Conservation (phyloP, 2,113 vertebrate genomes). For the Toxotes chatareus region DNA sequence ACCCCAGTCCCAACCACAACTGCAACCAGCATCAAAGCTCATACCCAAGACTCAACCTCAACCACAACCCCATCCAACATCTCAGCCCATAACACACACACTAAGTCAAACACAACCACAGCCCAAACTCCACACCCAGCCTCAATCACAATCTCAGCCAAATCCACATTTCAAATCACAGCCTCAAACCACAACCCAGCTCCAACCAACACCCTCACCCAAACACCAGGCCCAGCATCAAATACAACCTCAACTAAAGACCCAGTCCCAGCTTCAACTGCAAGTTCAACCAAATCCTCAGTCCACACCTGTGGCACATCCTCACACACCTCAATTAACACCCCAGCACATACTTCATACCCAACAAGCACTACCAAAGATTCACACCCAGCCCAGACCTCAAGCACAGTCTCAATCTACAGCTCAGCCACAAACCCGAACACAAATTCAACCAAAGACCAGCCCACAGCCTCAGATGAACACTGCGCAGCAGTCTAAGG, state of each 20-base stretch:
- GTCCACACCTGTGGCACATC: not conserved
- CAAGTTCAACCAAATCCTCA: constrained; percentile 21
- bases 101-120: constrained; percentile 8
- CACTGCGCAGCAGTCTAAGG: not conserved
- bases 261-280: constrained; percentile 3
- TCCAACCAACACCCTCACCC: constrained; percentile 12
- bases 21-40: not conserved
- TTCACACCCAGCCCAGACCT: not conserved
- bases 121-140: not conserved
- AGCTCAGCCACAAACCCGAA: constrained; percentile 23
- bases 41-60: not conserved
- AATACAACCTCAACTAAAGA: constrained; percentile 24
- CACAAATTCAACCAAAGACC: constrained; percentile 24
- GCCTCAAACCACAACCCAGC: constrained; percentile 21
- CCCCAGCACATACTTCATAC: not conserved
- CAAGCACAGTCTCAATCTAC: constrained; percentile 30
- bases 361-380: constrained; percentile 4
- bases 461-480: constrained; percentile 1
- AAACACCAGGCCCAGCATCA: constrained; percentile 4
- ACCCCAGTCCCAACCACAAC: not conserved
- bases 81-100: not conserved
- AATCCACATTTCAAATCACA: constrained; percentile 2
- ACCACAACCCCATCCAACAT: constrained; percentile 2
- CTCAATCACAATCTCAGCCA: constrained; percentile 5
- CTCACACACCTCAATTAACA: constrained; percentile 6